These are phyloP conservation scores for Drosophila parthenogenetica DNA, from an alignment of 2,888 invertebrate genomes.

Conservation along the genomic window DNA sequence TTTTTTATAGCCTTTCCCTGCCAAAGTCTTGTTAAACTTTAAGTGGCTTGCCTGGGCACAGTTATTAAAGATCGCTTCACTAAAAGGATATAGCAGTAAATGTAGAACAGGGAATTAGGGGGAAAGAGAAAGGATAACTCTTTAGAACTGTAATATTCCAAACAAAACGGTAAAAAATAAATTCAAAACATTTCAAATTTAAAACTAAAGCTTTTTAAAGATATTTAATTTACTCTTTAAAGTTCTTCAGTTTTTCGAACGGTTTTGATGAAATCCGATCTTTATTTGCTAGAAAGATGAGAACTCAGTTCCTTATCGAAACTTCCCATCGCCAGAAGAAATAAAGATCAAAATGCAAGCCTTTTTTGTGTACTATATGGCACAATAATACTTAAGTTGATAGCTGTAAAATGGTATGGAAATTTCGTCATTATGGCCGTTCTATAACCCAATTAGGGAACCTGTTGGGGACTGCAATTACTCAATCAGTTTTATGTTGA, in stretches of 20 bases:
- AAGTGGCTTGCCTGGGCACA: slow-evolving; percentile 47
- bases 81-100: neutral
- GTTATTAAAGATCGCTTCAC: slow-evolving; percentile 39
- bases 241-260: too few relatives aligned
- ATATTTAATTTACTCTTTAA: too few relatives aligned
- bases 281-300: neutral
- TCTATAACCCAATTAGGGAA: neutral
- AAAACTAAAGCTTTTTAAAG: too few relatives aligned
- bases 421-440: slow-evolving; percentile 2
- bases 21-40: slow-evolving; percentile 53
- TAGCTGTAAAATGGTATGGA: neutral
- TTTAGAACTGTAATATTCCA: too few relatives aligned
- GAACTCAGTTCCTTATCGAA: neutral
- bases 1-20: slow-evolving; percentile 60
- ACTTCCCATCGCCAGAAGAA: neutral
- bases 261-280: too few relatives aligned
- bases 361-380: too few relatives aligned
- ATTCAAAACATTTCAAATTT: too few relatives aligned
- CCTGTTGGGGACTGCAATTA: slow-evolving; percentile 16
- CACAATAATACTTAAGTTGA: neutral
- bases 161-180: too few relatives aligned
- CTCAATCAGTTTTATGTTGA: slow-evolving; percentile 8
- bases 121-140: too few relatives aligned
- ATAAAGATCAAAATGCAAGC: neutral
- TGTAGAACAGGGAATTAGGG: neutral